Percentiles rank a stretch among this genome's conserved stretches.
These are phyloP conservation scores for Mactra quadrangularis DNA, from an alignment of 1,140 invertebrate species.

Conservation along the genomic window DNA sequence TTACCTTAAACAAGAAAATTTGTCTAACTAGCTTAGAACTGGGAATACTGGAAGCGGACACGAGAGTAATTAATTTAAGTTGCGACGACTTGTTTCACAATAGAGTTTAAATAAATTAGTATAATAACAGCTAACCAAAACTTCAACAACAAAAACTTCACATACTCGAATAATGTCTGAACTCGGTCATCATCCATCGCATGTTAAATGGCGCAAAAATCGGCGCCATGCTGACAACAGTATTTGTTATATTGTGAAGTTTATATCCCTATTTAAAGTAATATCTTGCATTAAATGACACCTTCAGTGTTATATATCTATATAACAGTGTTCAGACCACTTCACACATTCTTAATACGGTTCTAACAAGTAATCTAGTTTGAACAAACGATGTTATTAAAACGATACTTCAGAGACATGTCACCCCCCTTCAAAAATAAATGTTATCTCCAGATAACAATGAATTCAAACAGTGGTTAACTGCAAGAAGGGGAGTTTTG, in stretches of 20 bases:
- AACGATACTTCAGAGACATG: constrained; percentile 15
- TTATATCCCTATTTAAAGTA: constrained; percentile 28
- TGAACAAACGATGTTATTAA: constrained; percentile 34
- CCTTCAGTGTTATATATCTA: constrained; percentile 35
- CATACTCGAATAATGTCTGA: too few species aligned
- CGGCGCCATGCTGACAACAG: neutral
- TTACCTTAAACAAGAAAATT: neutral
- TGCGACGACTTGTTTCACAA: too few species aligned
- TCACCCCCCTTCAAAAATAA: neutral
- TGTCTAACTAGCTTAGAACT: neutral
- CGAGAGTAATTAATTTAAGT: too few species aligned
- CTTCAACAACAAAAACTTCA: too few species aligned
- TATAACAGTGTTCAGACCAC: constrained; percentile 15
- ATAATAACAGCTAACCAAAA: too few species aligned
- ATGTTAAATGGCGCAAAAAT: too few species aligned
- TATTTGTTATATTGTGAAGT: neutral
- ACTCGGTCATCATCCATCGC: too few species aligned
- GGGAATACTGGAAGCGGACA: too few species aligned
- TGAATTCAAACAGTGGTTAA: neutral
- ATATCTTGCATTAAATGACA: constrained; percentile 34
- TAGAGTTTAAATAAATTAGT: too few species aligned
- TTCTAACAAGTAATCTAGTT: constrained; percentile 21
- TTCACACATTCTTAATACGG: constrained; percentile 47
- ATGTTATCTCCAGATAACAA: constrained; percentile 1
- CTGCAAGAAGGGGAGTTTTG: too few species aligned